Evolutionary conservation across 2,113 vertebrate species (phyloP).

Genomic region (Panthera leo): DNA sequence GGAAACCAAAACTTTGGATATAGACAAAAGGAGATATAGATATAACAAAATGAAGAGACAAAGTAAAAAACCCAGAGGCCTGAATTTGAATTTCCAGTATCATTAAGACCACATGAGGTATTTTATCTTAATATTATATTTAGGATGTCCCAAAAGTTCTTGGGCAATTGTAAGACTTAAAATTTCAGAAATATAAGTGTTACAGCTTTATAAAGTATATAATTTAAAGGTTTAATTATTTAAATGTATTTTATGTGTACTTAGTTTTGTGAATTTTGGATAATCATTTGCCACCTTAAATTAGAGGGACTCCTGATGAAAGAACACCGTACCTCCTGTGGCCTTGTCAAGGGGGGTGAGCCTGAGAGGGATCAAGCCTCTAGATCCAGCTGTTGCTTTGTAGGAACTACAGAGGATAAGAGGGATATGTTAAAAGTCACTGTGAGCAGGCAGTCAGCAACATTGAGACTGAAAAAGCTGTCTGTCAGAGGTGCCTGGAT

Average conservation of each 20-base stretch:
- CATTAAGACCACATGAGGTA: neutral
- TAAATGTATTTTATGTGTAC: neutral
- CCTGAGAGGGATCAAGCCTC: neutral
- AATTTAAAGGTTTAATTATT: neutral
- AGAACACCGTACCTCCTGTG: neutral
- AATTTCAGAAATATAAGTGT: neutral
- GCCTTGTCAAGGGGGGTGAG: neutral
- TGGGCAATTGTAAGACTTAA: neutral
- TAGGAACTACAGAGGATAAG: neutral
- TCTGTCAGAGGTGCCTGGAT: neutral
- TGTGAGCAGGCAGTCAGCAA: neutral
- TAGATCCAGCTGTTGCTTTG: neutral
- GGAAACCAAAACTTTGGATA: neutral
- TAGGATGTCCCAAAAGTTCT: neutral
- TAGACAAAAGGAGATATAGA: neutral
- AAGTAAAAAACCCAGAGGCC: neutral
- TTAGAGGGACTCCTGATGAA: neutral
- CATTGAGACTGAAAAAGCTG: neutral
- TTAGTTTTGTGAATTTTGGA: neutral
- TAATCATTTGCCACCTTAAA: neutral
- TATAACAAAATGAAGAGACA: neutral
- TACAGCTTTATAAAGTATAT: neutral
- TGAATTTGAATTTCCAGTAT: conserved; percentile 15
- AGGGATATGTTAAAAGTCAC: neutral
- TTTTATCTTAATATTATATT: neutral